Base-by-base conservation (phyloP, 2,113 vertebrate species). In the Pygathrix nemaeus region DNA sequence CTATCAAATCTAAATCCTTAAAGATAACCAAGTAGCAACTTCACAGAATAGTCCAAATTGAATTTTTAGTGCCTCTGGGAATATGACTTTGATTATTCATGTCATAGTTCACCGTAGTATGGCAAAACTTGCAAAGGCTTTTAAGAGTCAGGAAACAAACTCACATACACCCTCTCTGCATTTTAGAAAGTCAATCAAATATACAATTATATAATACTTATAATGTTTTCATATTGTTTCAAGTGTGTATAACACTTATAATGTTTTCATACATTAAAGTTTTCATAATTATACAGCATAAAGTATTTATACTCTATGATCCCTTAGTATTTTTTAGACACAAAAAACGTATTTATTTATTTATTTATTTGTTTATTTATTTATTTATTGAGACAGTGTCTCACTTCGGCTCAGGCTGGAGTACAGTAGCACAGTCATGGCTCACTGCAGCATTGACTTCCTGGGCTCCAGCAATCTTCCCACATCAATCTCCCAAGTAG, bases 1-100 rank as follows among this genome's bases (percentile, higher is more conserved):
- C 48, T 48, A 48, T 38, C 61, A 57, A 87, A 80, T 82, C 50
- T 76, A 52, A 88, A 92, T 73, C 57, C 90, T 97, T 86, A 93
- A 66, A 94, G 70, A 84, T 83, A 64, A 93, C 82, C 61, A 88
- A 93, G 88, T n/a, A 85, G 50, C 76, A 93, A 85, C 84, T 88
- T 92, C 61, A 85, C 88, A 50, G 59, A 97, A 64, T 72, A 93
- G 17, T 85, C n/a, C 64, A 88, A 90, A 85, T 68, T 78, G 92
- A 93, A 93, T 93, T 95, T 97, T 72, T 82, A 88, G 57, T 87
- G 87, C 87, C 59, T 82, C 61, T 81, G 66, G 50, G 23, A 94
- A 81, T 91, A 89, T 92, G 82, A 86, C 43, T 98, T 86, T 93
- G 48, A 93, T 94, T 87, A 84, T 38, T 95, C 70, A 59, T 88